Base-by-base conservation (phyloP, 2,888 invertebrate genomes). In the Pteria penguin region DNA sequence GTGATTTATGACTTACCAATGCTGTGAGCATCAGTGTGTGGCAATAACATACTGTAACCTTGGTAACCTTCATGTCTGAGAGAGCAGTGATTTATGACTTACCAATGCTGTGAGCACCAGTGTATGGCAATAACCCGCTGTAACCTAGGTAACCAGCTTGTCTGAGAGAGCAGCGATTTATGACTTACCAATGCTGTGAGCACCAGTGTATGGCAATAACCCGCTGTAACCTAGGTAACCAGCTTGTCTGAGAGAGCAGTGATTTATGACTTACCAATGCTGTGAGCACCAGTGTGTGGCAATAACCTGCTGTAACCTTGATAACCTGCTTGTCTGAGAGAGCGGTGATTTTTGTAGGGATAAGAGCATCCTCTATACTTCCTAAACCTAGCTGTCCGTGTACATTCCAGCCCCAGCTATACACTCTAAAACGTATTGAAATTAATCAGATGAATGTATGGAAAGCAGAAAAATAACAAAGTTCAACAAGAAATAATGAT, bases 331-430 rank as follows among this genome's bases (percentile, higher is more conserved):
- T 93, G 78, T 92, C 92, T 73, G 91, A 89, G 26, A 89, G 81
- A 83, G 92, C 92, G 71, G 91, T 84, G 60, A 95, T 93, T 31
- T 86, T 79, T 89, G 83, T 92, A 5, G 96, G 96, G 72, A 92
- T 91, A 81, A 92, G 93, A 77, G 93, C 93, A 89, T 96, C 96
- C 86, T 96, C 95, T 24, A 96, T 95, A 85, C 93, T 94, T 2
- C 96, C 96, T 87, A 96, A 96, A 27, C 98, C 98, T 18, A 98
- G 93, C 91, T 98, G 98, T 0, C 98, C 98, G 90, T 97, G 97
- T 55, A 98, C 95, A 29, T 97, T 97, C 98, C 98, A 98, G 29
- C 98, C 98, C 97, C 98, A 98, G 0, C 96, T 96, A 89, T 95
- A 98, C 0, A 97, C 94, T 77, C 95, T 92, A 82, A 18, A n/a